Conservation (phyloP, 2,888 invertebrate species). For the Nomada hirtipes region DNA sequence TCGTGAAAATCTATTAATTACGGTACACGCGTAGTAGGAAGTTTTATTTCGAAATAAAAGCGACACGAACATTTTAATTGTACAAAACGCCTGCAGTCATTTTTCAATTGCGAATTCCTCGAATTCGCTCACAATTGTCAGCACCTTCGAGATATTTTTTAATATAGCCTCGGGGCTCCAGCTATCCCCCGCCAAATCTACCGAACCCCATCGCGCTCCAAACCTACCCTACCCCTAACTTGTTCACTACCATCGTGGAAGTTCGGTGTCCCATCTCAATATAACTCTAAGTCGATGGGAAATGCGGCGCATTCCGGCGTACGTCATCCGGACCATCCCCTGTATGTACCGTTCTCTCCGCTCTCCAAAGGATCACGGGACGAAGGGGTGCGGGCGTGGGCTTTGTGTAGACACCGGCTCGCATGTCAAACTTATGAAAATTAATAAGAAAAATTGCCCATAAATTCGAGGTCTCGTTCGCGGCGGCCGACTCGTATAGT, state of each 20-base stretch:
- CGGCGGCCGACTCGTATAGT: conserved; percentile 68
- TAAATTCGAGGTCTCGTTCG: conserved; percentile 79
- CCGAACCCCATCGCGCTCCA: no score
- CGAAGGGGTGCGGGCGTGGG: conserved; percentile 1
- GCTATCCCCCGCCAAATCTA: neutral
- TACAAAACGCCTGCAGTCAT: neutral
- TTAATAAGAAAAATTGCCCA: conserved; percentile 84
- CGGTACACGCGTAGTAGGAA: no score
- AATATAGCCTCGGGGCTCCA: neutral
- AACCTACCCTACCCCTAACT: neutral
- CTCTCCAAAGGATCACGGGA: neutral
- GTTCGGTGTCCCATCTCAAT: conserved; percentile 27
- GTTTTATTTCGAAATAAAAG: no score
- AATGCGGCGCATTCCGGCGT: conserved; percentile 22
- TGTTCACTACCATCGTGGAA: neutral
- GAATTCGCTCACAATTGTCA: neutral
- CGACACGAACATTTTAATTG: neutral
- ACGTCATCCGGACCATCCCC: neutral
- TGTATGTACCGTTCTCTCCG: neutral
- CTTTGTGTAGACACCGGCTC: conserved; percentile 77
- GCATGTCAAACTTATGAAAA: conserved; percentile 84
- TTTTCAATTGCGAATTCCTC: conserved; percentile 1
- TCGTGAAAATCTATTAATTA: neutral
- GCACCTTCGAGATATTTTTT: neutral
- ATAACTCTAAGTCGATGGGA: conserved; percentile 21